Evolutionary conservation across 2,113 vertebrate species (phyloP).

Genomic region (Acanthochromis polyacanthus): DNA sequence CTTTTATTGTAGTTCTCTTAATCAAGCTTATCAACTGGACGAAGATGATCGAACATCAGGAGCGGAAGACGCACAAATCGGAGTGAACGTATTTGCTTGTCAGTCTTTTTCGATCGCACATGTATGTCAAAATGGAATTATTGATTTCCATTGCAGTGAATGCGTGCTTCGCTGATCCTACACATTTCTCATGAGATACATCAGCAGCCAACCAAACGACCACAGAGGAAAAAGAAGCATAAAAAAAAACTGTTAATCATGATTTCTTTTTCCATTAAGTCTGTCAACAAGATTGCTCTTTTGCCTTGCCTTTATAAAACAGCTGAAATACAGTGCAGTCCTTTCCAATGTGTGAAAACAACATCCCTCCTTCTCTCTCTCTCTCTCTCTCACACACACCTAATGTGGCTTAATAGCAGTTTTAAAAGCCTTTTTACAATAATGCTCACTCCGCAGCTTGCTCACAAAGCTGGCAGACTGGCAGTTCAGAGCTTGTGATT

Average conservation of each 20-base stretch:
- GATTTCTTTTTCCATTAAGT: constrained; percentile 60
- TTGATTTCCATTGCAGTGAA: neutral
- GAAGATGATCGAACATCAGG: neutral
- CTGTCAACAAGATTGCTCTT: constrained; percentile 55
- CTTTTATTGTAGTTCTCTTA: neutral
- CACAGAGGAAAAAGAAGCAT: neutral
- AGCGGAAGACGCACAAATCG: neutral
- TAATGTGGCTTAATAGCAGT: constrained; percentile 70
- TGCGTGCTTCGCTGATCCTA: constrained; percentile 29
- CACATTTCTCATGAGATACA: constrained; percentile 32
- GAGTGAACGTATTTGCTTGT: neutral
- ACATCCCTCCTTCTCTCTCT: constrained; percentile 22
- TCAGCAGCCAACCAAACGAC: constrained; percentile 19
- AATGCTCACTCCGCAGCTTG: constrained; percentile 69
- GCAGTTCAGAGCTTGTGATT: constrained; percentile 64
- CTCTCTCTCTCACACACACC: constrained; percentile 12
- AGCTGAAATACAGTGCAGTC: constrained; percentile 38
- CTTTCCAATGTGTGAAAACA: constrained; percentile 67
- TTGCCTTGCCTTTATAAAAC: constrained; percentile 47
- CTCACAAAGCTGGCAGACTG: constrained; percentile 68
- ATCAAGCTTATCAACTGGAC: neutral
- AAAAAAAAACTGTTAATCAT: constrained; percentile 32
- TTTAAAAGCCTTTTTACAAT: constrained; percentile 79
- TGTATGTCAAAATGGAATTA: too few species aligned
- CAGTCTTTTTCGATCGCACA: neutral